Evolutionary conservation across 2,888 invertebrate species (phyloP), one percentile per base, ranked within the genome.

Genomic region (Matsumyia berberina): DNA sequence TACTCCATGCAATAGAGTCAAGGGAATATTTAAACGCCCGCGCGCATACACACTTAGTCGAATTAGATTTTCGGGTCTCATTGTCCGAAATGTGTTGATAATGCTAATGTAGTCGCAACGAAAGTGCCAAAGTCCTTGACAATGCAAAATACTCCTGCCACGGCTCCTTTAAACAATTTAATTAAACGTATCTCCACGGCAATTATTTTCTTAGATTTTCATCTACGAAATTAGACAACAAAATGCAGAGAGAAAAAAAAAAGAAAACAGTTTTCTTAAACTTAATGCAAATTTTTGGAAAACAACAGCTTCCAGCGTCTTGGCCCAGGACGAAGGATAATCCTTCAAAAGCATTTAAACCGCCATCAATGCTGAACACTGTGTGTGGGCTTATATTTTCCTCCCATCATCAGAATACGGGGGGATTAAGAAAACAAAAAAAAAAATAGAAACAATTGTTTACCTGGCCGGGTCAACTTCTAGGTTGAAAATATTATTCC

Each of bases 1-100:
- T 49, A 46, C 72, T 66, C 19, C 37, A 29, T 66, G 70, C 77
- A 82, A 82, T 77, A 66, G 53, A 72, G 72, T 37, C 72, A 33
- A 66, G 58, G 58, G 66, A 51, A 66, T 44, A 60, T 58, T 70
- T 70, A 51, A 33, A 15, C 12, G 29, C 42, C 35, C 29, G 12
- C 24, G 39, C 19, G n/a, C 11, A 17, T 11, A 37, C 53, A 31
- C 53, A 70, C 24, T 37, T 7, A 17, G 11, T 0, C 8, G 42
- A 19, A 31, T 57, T 42, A 46, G 51, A 55, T 24, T 64, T n/a
- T 53, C 31, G 9, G 35, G 11, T 35, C 58, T 37, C 49, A 37
- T 49, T 70, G 46, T 37, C 58, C 49, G 31, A 51, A 62, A 60
- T 62, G 19, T 60, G 42, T 55, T 42, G 42, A 62, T 62, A 33